A percentile compares a stretch with the other conserved stretches of the same genome.
These are phyloP conservation scores for Tragulus kanchil DNA, from an alignment of 2,113 vertebrate species.

Conservation along the genomic window DNA sequence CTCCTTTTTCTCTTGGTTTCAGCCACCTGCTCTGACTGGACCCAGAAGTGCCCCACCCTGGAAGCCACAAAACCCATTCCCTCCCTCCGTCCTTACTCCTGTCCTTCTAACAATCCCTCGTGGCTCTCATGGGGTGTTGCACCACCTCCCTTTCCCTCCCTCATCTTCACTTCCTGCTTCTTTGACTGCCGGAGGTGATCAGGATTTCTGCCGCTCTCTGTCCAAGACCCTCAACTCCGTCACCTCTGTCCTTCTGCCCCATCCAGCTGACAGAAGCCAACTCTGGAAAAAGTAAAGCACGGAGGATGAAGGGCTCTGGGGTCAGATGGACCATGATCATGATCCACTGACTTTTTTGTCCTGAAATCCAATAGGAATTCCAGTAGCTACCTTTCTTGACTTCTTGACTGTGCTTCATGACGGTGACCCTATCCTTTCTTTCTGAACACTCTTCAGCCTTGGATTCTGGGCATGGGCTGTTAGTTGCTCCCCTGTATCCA, in stretches of 20 bases:
- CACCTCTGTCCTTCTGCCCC: not conserved
- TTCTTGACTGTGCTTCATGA: not conserved
- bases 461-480: not conserved
- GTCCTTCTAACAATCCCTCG: not conserved
- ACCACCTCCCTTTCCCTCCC: not conserved
- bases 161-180: not conserved
- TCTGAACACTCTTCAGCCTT: no score
- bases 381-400: not conserved
- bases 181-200: accelerated
- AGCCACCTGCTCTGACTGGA: not conserved
- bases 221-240: accelerated
- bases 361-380: not conserved
- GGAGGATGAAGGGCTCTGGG: not conserved
- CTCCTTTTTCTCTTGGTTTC: not conserved
- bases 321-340: not conserved
- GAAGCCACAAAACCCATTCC: not conserved
- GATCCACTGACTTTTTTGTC: not conserved
- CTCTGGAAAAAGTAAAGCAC: not conserved
- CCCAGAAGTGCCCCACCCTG: not conserved
- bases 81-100: not conserved
- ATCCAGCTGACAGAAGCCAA: not conserved
- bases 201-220: no score
- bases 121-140: not conserved
- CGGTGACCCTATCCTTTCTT: not conserved
- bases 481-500: not conserved